phyloP scores from a whole-genome alignment of 1,140 invertebrate genomes.

The Thrips palmi region DNA sequence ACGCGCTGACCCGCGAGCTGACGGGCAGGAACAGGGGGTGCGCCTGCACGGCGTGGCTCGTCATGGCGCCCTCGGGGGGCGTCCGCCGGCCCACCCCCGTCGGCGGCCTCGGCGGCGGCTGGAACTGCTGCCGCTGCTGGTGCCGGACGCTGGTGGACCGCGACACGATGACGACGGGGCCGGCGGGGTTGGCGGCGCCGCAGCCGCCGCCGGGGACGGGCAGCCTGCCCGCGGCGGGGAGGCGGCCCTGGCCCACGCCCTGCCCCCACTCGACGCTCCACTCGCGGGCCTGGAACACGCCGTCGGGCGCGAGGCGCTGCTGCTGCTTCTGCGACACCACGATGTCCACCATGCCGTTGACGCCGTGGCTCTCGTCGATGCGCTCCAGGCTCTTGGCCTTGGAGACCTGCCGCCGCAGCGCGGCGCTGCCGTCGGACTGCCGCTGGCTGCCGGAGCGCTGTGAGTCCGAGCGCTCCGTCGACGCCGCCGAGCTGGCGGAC shows the following conservation, averaged over 20 bases:
- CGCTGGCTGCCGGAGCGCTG: slow-evolving; percentile 5
- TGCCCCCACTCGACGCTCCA: no score
- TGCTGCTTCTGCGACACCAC: slow-evolving; percentile 28
- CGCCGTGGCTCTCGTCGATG: slow-evolving; percentile 52
- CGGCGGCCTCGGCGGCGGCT: background rate
- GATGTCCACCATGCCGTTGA: slow-evolving; percentile 51
- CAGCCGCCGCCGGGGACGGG: slow-evolving; percentile 1
- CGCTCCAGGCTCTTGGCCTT: slow-evolving; percentile 58
- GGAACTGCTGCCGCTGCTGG: slow-evolving; percentile 1
- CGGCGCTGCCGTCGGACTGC: slow-evolving; percentile 10
- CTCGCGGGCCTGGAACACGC: no score
- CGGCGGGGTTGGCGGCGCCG: slow-evolving; percentile 6
- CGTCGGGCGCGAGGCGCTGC: background rate
- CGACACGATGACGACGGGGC: slow-evolving; percentile 13
- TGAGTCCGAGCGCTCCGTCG: slow-evolving; percentile 24
- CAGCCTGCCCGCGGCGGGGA: background rate
- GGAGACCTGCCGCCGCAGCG: slow-evolving; percentile 6
- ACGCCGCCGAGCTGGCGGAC: slow-evolving; percentile 21
- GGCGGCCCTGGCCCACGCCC: no score
- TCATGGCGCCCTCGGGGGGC: no score
- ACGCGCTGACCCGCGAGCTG: slow-evolving; percentile 2
- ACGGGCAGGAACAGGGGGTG: no score
- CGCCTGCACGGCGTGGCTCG: no score
- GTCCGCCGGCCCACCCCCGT: background rate
- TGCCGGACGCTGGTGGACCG: slow-evolving; percentile 10